Percentiles rank a stretch among this genome's conserved stretches.
These are phyloP conservation scores for Coranthus polyacanthus DNA, from an alignment of 2,797 vertebrate genomes.

Conservation along the genomic window DNA sequence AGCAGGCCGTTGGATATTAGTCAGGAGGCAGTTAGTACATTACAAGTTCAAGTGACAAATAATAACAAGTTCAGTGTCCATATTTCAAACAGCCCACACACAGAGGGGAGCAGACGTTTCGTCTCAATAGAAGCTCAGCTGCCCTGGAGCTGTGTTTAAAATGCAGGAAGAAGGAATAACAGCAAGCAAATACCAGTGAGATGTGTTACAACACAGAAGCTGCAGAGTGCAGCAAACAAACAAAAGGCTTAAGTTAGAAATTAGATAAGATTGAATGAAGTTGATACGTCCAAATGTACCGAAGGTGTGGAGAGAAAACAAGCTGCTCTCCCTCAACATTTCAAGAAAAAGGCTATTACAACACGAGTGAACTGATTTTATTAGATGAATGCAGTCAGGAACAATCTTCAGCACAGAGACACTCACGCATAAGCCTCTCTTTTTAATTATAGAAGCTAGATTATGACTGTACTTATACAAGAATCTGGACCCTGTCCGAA, in stretches of 20 bases:
- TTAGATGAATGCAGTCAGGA: too few relatives aligned
- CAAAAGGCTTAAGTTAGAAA: neutral
- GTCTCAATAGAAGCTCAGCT: slow-evolving; percentile 26
- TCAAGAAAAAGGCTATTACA: too few relatives aligned
- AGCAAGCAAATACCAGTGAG: slow-evolving; percentile 5
- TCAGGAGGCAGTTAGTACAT: slow-evolving; percentile 32
- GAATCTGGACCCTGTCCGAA: too few relatives aligned
- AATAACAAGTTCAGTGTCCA: slow-evolving; percentile 45
- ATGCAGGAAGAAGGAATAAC: neutral
- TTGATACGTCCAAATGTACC: neutral
- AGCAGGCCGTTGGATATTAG: slow-evolving; percentile 35
- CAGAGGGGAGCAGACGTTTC: slow-evolving; percentile 23
- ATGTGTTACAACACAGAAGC: slow-evolving; percentile 9
- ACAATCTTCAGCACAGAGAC: too few relatives aligned
- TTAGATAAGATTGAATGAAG: neutral
- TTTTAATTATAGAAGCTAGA: too few relatives aligned
- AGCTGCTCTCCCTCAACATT: neutral
- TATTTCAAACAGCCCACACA: slow-evolving; percentile 59
- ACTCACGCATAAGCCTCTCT: too few relatives aligned
- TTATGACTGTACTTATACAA: too few relatives aligned
- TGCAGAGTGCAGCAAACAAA: neutral
- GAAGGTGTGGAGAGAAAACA: neutral
- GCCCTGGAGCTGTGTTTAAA: slow-evolving; percentile 10
- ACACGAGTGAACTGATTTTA: too few relatives aligned
- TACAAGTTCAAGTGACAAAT: slow-evolving; percentile 51